Evolutionary conservation across 2,888 invertebrate genomes (phyloP).

Genomic region (Drosophila macrospina): DNA sequence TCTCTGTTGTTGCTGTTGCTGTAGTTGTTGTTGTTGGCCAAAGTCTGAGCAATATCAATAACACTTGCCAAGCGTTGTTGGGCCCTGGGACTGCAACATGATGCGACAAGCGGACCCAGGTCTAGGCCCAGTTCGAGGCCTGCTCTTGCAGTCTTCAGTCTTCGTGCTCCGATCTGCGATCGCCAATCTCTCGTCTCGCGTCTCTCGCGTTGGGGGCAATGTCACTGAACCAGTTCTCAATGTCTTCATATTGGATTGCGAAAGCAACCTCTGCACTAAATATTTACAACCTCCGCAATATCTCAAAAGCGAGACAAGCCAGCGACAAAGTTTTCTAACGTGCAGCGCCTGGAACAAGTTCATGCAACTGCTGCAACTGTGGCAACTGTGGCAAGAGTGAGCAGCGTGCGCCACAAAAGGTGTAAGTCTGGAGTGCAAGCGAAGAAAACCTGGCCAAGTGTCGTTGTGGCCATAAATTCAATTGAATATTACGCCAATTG

Average conservation of each 20-base stretch:
- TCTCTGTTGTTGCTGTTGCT: too few species aligned
- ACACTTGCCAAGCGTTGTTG: constrained; percentile 71
- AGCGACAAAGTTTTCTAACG: constrained; percentile 61
- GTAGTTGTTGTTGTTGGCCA: constrained; percentile 14
- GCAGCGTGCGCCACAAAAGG: constrained; percentile 63
- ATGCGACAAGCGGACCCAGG: constrained; percentile 62
- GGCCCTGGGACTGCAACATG: constrained; percentile 71
- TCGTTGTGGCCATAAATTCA: constrained; percentile 82
- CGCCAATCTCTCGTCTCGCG: constrained; percentile 6
- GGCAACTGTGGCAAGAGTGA: background rate
- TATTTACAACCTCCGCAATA: constrained; percentile 82
- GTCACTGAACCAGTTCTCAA: constrained; percentile 83
- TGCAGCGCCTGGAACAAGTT: constrained; percentile 73
- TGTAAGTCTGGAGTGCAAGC: constrained; percentile 36
- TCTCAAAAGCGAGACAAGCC: constrained; percentile 70
- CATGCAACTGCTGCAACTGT: constrained; percentile 48
- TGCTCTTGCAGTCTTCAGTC: background rate
- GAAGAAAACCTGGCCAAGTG: constrained; percentile 65
- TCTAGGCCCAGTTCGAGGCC: constrained; percentile 26
- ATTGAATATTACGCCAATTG: constrained; percentile 83
- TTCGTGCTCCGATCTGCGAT: background rate
- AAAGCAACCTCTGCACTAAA: constrained; percentile 80
- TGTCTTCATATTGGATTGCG: constrained; percentile 78
- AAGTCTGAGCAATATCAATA: constrained; percentile 79
- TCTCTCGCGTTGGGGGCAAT: constrained; percentile 64